Evolutionary conservation across 2,797 vertebrate genomes (phyloP).

Genomic region (Leptatherina wallacei): DNA sequence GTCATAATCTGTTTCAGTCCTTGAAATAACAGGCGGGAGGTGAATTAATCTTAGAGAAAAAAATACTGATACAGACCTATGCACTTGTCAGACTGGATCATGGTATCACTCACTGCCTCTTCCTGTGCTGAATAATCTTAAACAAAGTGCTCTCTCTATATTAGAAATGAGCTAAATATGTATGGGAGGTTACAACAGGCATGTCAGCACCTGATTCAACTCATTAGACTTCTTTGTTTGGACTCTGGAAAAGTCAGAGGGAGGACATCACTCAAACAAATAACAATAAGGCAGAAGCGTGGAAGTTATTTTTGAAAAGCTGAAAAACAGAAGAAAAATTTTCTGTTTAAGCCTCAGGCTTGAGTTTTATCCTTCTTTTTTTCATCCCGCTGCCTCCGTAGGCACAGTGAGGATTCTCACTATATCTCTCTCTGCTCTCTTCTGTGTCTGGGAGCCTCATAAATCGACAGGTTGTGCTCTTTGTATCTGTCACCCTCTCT

Average conservation of each 20-base stretch:
- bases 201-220: constrained; percentile 21
- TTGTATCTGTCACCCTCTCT: constrained; percentile 63
- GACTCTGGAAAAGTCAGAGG: constrained; percentile 15
- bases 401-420: constrained; percentile 41
- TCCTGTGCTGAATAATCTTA: constrained; percentile 7
- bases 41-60: constrained; percentile 22
- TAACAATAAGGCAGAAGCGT: constrained; percentile 9
- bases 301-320: constrained; percentile 37
- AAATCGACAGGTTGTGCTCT: constrained; percentile 54
- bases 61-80: background rate
- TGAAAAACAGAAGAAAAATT: constrained; percentile 28
- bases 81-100: constrained; percentile 13
- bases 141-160: constrained; percentile 24
- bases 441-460: constrained; percentile 51
- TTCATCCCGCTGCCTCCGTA: constrained; percentile 29
- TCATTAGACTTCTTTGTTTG: constrained; percentile 20
- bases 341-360: constrained; percentile 28
- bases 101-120: constrained; percentile 21
- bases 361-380: constrained; percentile 39
- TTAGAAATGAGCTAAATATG: constrained; percentile 46
- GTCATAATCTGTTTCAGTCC: constrained; percentile 31
- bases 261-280: constrained; percentile 40
- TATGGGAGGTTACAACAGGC: constrained; percentile 26
- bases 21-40: constrained; percentile 35
- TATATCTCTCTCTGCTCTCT: constrained; percentile 32